These are phyloP conservation scores for Andrena chrysosceles DNA, from an alignment of 2,888 invertebrate species.

Conservation along the genomic window DNA sequence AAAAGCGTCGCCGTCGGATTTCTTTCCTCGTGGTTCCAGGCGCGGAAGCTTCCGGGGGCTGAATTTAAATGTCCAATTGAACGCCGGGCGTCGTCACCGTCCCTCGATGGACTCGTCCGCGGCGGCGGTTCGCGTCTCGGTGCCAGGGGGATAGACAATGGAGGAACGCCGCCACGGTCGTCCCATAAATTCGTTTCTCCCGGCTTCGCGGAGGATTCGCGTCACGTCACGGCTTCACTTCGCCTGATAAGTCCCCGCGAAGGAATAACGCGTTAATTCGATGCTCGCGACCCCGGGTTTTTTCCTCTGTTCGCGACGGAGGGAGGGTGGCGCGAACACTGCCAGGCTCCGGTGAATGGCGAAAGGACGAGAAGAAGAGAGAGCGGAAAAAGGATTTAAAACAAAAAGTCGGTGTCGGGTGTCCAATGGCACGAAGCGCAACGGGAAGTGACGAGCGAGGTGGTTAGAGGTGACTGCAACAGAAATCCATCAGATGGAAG, in stretches of 20 bases:
- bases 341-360: constrained; percentile 49
- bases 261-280: constrained; percentile 64
- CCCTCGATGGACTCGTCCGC: constrained; percentile 46
- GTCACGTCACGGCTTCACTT: constrained; percentile 63
- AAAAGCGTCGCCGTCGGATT: constrained; percentile 59
- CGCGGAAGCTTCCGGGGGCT: constrained; percentile 62
- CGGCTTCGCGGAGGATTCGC: constrained; percentile 30
- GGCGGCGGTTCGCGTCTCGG: constrained; percentile 1
- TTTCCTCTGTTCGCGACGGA: constrained; percentile 20
- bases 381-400: constrained; percentile 56
- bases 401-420: constrained; percentile 71
- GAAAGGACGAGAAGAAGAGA: constrained; percentile 10
- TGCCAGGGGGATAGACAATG: constrained; percentile 34
- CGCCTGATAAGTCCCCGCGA: constrained; percentile 54
- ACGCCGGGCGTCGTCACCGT: constrained; percentile 35
- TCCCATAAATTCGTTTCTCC: constrained; percentile 38
- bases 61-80: constrained; percentile 73
- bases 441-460: constrained; percentile 71
- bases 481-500: constrained; percentile 80
- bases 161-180: constrained; percentile 37
- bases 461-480: constrained; percentile 70
- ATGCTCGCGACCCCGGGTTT: constrained; percentile 47
- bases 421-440: constrained; percentile 74
- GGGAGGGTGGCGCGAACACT: constrained; percentile 56
- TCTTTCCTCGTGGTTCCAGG: constrained; percentile 57